A percentile compares a stretch with the other conserved stretches of the same genome.
phyloP scores from a whole-genome alignment of 92 coral and sea anemone genomes.

The Umimayanthus kanabou region DNA sequence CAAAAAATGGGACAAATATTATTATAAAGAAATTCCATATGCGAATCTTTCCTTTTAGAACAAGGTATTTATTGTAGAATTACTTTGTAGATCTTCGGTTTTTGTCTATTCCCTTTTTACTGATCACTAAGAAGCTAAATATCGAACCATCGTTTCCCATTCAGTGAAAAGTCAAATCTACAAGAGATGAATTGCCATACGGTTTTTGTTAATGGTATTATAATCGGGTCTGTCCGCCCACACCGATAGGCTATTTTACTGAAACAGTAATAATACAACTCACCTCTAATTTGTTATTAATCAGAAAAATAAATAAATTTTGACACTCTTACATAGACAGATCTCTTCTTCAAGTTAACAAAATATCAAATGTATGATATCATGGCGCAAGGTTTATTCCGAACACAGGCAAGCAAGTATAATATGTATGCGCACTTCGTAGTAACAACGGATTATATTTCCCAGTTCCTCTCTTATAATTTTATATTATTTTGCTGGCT shows the following conservation, averaged over 20 bases:
- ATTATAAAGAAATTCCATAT: background rate
- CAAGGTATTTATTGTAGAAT: background rate
- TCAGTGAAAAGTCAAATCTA: no score
- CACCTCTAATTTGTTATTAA: conserved; percentile 1
- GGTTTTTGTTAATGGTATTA: no score
- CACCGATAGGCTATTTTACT: background rate
- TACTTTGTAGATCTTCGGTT: background rate
- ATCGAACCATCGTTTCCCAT: no score
- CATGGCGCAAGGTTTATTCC: background rate
- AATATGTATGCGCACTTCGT: background rate
- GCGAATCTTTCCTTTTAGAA: background rate
- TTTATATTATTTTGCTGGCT: no score
- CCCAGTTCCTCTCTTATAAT: no score
- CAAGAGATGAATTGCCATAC: no score
- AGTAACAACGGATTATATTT: no score
- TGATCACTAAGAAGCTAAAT: no score
- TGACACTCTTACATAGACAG: conserved; percentile 8
- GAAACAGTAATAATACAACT: background rate
- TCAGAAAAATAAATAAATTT: conserved; percentile 11
- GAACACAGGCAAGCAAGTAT: background rate
- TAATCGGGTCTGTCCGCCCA: background rate
- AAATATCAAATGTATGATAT: background rate
- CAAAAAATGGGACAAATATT: background rate
- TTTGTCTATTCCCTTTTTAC: no score
- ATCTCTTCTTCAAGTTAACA: conserved; percentile 8